Base-by-base conservation (phyloP, 2,113 vertebrate species). In the Entomyzon cyanotis region DNA sequence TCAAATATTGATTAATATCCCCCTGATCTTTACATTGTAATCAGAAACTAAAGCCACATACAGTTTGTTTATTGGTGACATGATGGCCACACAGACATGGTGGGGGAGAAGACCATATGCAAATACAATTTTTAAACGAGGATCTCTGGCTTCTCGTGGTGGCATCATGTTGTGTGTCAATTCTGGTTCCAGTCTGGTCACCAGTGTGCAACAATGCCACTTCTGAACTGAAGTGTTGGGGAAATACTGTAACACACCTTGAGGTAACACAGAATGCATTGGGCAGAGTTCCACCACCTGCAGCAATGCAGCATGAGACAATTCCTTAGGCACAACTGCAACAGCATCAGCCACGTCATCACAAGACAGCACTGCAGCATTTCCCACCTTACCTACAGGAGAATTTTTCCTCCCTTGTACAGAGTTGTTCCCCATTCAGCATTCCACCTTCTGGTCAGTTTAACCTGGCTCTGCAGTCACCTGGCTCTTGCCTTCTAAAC, bases 261-360 rank as follows among this genome's bases (percentile, higher is more conserved):
- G 15, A 52, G 7, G 23, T 12, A 58, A 64, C 8, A 22, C 56
- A 18, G 12, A 46, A 25, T 18, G 12, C 15, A 27, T 5, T 31
- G 24, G 24, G 30, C 15, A 64, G 58, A 59, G 6, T 14, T 19
- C 18, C 25, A 59, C 9, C 12, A 4, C 17, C n/a, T 71, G 30
- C 30, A 77, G 41, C 70, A 4, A 31, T 25, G 28, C 1, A 1
- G 8, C 11, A 27, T 3, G 1, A 53, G 30, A 22, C 1, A 2
- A 31, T 67, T 91, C 44, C 39, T 73, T 65, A 58, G 5, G 13
- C 30, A 39, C 33, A 31, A 24, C 5, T 64, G 14, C 21, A 67
- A 30, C 31, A 44, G 31, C 6, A 8, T 33, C 10, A 5, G 14
- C 64, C n/a, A 13, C 8, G 2, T 79, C n/a, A 31, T 60, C 25